Base-by-base conservation (phyloP, 30 jellyfish, hydroid and myxozoan genomes). In the Chironex yamaguchii region DNA sequence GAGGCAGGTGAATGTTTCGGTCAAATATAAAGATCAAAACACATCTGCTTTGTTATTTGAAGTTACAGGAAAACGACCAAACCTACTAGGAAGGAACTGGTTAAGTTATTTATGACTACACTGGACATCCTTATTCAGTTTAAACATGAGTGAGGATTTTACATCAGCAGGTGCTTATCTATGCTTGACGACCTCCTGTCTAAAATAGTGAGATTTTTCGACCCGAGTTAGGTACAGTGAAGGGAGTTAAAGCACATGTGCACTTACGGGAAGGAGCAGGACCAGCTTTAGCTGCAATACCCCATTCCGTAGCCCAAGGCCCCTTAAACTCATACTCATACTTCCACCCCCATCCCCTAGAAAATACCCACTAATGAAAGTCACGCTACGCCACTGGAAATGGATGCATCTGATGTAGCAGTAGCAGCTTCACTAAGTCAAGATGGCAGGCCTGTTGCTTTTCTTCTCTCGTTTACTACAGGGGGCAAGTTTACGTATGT, bases 341-440 rank as follows among this genome's bases (percentile, higher is more conserved):
- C n/a, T n/a, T n/a, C n/a, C n/a, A n/a, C n/a, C n/a, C n/a, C n/a
- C n/a, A n/a, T n/a, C n/a, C n/a, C n/a, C n/a, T n/a, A n/a, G n/a
- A n/a, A n/a, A n/a, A n/a, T n/a, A n/a, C n/a, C n/a, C n/a, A n/a
- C n/a, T n/a, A n/a, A n/a, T n/a, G n/a, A n/a, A n/a, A n/a, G n/a
- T n/a, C n/a, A n/a, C n/a, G n/a, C n/a, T n/a, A n/a, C n/a, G 26
- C 23, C 25, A 4, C 6, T 83, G 0, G 93, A 83, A 73, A 70
- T 92, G 0, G 93, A 83, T 72, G 93, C 92, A 36, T 72, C 93
- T 72, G 93, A 83, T 27, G 23, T 83, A 26, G 75, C 93, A 14
- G 30, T 72, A 9, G 76, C 93, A n/a, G 93, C 93, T 49, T 36
- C 68, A 14, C 67, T 83, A n/a, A 74, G 51, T 73, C 93, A 83